Percentiles rank a stretch among this genome's conserved stretches.
These are phyloP conservation scores for Arctopsyche grandis DNA, from an alignment of 1,140 invertebrate species.

Conservation along the genomic window DNA sequence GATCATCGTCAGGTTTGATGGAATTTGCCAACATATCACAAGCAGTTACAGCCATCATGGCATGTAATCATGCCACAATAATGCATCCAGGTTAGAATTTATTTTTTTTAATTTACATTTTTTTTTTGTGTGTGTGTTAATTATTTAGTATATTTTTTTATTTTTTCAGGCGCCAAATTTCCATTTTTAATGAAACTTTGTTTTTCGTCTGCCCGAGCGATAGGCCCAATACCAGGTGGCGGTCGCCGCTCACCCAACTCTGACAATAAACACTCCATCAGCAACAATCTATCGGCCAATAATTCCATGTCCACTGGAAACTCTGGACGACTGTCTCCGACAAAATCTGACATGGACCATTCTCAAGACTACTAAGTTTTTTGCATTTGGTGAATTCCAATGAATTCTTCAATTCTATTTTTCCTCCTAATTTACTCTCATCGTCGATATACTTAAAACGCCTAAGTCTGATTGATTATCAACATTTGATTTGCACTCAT, in stretches of 20 bases:
- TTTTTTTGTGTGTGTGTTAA: neutral
- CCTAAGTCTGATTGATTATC: neutral
- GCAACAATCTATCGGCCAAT: slow-evolving; percentile 37
- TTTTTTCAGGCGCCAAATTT: slow-evolving; percentile 87
- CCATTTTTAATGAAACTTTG: slow-evolving; percentile 97
- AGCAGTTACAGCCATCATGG: slow-evolving; percentile 93
- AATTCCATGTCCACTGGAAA: slow-evolving; percentile 37
- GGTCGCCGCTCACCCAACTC: slow-evolving; percentile 42
- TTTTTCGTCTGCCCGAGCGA: slow-evolving; percentile 88
- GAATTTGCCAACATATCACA: slow-evolving; percentile 92
- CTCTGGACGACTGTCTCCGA: slow-evolving; percentile 28
- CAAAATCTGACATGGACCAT: slow-evolving; percentile 40
- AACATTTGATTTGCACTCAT: neutral
- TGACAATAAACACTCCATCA: slow-evolving; percentile 25
- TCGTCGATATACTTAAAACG: slow-evolving; percentile 5
- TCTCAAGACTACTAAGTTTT: slow-evolving; percentile 41
- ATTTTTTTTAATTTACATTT: neutral
- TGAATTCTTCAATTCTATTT: neutral
- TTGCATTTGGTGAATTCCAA: neutral
- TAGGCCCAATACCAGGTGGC: slow-evolving; percentile 60
- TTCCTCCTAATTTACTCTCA: slow-evolving; percentile 10
- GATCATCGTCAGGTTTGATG: slow-evolving; percentile 90
- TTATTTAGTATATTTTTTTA: neutral
- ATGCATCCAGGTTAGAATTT: slow-evolving; percentile 75
- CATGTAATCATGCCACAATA: slow-evolving; percentile 95